A percentile compares a stretch with the other conserved stretches of the same genome.
phyloP scores from a whole-genome alignment of 2,113 vertebrate species.

The Megaptera novaeangliae region DNA sequence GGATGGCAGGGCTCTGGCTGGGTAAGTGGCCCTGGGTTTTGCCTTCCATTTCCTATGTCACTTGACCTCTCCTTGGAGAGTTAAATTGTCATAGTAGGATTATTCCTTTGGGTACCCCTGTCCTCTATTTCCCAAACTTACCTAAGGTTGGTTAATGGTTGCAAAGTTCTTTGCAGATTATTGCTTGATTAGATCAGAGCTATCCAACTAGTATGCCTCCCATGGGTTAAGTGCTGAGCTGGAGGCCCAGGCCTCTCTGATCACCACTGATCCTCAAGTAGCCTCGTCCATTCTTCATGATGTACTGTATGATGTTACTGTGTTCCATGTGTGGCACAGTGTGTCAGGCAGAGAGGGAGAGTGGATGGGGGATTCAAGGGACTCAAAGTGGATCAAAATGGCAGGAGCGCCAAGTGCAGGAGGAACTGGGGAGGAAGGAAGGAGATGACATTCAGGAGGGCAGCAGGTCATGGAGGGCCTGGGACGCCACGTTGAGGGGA shows the following conservation, averaged over 20 bases:
- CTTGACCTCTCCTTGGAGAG: not conserved
- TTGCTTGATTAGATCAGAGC: not conserved
- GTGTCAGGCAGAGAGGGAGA: not conserved
- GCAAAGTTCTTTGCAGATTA: not conserved
- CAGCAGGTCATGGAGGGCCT: not conserved
- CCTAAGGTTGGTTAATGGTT: not conserved
- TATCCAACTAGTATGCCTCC: not conserved
- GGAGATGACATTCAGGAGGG: not conserved
- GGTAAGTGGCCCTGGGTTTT: slow-evolving; percentile 79
- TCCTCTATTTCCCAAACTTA: not conserved
- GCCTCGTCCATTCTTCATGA: not conserved
- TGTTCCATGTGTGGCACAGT: not conserved
- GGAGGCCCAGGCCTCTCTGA: not conserved
- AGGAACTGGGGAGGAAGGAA: not conserved
- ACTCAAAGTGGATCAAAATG: not conserved
- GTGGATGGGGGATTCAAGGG: not conserved
- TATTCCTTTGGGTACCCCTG: not conserved
- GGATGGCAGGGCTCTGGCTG: slow-evolving; percentile 96
- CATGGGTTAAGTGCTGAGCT: not conserved
- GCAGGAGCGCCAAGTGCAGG: not conserved
- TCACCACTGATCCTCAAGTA: not conserved
- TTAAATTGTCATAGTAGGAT: not conserved
- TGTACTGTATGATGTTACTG: no score
- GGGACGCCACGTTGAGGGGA: not conserved
- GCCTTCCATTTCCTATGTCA: not conserved